phyloP scores from a whole-genome alignment of 2,888 invertebrate species.

The Laspeyria flexula region DNA sequence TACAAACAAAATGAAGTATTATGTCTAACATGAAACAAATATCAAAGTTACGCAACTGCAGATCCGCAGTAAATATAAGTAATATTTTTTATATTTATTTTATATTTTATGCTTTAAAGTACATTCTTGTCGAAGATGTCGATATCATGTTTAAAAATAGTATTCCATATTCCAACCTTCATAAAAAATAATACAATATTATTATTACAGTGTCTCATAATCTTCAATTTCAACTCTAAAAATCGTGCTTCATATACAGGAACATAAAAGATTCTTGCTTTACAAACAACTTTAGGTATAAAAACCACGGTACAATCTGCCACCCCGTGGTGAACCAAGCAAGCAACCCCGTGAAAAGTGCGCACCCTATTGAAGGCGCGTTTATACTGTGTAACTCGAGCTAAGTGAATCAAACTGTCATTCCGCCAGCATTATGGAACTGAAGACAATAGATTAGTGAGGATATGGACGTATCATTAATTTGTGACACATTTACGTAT shows the following conservation, averaged over 20 bases:
- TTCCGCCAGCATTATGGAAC: conserved; percentile 74
- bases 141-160: no score
- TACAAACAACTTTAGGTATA: conserved; percentile 1
- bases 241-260: neutral
- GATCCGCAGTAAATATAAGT: no score
- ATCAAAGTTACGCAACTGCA: no score
- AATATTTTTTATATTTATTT: no score
- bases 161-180: no score
- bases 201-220: no score
- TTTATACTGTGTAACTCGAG: conserved; percentile 81
- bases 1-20: no score
- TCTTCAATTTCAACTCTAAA: neutral
- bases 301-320: conserved; percentile 1
- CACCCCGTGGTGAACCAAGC: conserved; percentile 43
- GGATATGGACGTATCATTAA: conserved; percentile 44
- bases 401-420: conserved; percentile 86
- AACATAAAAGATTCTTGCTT: neutral
- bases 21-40: no score
- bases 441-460: conserved; percentile 37
- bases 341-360: conserved; percentile 27
- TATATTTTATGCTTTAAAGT: no score
- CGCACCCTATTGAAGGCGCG: conserved; percentile 64
- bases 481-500: no score
- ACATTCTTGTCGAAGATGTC: no score
- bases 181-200: no score